Conservation (phyloP, 2,797 vertebrate genomes). For the Chloroceryle amazona region DNA sequence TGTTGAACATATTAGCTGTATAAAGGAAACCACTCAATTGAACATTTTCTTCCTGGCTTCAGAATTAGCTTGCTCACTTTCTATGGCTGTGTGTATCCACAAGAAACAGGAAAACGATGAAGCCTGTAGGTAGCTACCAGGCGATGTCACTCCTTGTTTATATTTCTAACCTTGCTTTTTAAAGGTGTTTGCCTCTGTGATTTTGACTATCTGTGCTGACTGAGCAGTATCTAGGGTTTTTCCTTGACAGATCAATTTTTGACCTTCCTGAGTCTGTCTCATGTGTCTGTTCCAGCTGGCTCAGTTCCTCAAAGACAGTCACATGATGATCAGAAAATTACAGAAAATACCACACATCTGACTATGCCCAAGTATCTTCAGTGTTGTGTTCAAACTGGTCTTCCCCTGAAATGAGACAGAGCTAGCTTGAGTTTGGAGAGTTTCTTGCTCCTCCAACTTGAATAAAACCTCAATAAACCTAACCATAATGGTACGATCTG, state of each 20-base stretch:
- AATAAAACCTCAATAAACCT: background rate
- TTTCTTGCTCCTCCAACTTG: background rate
- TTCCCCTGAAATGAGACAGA: background rate
- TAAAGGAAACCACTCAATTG: background rate
- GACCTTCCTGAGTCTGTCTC: background rate
- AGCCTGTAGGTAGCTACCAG: background rate
- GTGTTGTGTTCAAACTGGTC: background rate
- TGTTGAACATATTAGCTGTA: background rate
- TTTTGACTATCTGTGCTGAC: background rate
- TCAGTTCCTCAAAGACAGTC: background rate
- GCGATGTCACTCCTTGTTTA: background rate
- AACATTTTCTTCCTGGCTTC: background rate
- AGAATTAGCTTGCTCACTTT: background rate
- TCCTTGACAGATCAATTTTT: background rate
- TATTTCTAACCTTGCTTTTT: background rate
- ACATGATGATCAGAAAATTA: background rate
- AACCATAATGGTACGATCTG: background rate
- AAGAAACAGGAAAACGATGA: background rate
- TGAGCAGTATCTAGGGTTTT: background rate
- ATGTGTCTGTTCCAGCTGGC: background rate
- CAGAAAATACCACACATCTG: background rate
- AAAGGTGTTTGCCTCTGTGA: background rate
- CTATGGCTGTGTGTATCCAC: background rate
- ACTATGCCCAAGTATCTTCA: background rate
- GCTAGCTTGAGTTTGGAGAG: background rate